Evolutionary conservation across 2,888 invertebrate species (phyloP).

Genomic region (Sceliomorpha sp.): DNA sequence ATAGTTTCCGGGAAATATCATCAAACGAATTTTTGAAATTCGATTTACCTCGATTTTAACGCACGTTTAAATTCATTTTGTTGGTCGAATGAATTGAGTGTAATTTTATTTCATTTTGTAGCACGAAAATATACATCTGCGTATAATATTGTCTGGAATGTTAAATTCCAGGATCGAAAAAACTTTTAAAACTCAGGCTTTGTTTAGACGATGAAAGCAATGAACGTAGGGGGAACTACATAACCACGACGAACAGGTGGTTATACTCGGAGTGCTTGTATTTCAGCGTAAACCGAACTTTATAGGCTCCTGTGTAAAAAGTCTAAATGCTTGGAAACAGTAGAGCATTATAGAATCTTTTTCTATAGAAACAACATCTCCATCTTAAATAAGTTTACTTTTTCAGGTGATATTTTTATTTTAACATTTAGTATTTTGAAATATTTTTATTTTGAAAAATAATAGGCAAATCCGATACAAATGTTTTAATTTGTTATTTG

Average conservation of each 20-base stretch:
- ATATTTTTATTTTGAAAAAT: too few relatives aligned
- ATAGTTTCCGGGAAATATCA: too few relatives aligned
- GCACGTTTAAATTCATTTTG: too few relatives aligned
- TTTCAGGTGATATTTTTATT: too few relatives aligned
- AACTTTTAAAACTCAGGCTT: constrained; percentile 23
- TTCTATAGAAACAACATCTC: constrained; percentile 6
- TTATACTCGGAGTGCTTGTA: constrained; percentile 13
- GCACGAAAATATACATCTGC: constrained; percentile 11
- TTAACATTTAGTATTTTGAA: too few relatives aligned
- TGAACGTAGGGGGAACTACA: constrained; percentile 17
- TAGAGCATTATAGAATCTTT: constrained; percentile 15
- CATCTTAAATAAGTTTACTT: too few relatives aligned
- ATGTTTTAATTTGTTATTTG: too few relatives aligned
- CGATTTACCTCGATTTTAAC: too few relatives aligned
- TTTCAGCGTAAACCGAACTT: constrained; percentile 7
- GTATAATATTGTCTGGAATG: not conserved
- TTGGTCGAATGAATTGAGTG: too few relatives aligned
- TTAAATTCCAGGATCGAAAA: constrained; percentile 14
- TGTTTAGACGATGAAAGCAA: constrained; percentile 25
- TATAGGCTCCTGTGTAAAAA: constrained; percentile 29
- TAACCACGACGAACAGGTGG: constrained; percentile 1
- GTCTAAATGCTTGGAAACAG: constrained; percentile 7
- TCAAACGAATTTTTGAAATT: too few relatives aligned
- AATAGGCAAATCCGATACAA: too few relatives aligned
- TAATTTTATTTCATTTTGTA: too few relatives aligned